Evolutionary conservation across 2,797 vertebrate genomes (phyloP).

Genomic region (Chromis chromis): DNA sequence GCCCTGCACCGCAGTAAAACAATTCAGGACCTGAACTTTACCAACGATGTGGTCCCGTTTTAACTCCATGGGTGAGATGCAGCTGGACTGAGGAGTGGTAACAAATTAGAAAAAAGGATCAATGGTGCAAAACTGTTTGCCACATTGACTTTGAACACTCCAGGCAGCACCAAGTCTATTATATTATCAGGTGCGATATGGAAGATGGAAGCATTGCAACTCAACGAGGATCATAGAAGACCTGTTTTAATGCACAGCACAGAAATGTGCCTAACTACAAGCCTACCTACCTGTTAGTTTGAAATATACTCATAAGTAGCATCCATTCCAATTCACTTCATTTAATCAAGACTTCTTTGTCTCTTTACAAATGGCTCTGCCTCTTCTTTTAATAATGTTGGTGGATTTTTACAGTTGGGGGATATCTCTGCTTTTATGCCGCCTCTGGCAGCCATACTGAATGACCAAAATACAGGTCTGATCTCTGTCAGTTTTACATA

Average conservation of each 20-base stretch:
- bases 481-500: no score
- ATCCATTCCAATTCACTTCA: not conserved
- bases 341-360: not conserved
- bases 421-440: not conserved
- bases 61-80: not conserved
- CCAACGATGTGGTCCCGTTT: not conserved
- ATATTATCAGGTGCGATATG: conserved; percentile 7
- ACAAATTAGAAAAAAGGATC: not conserved
- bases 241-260: conserved; percentile 17
- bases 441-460: not conserved
- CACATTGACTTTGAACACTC: conserved; percentile 37
- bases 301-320: not conserved
- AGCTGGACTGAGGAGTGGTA: not conserved
- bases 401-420: not conserved
- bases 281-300: conserved; percentile 9
- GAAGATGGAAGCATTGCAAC: not conserved
- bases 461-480: no score
- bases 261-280: conserved; percentile 6
- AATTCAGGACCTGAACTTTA: conserved; percentile 5
- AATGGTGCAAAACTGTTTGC: not conserved
- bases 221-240: conserved; percentile 22
- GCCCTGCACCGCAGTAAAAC: not conserved
- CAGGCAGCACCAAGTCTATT: conserved; percentile 1
- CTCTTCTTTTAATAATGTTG: not conserved
- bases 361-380: not conserved